Evolutionary conservation across 92 coral and sea anemone species (phyloP).

Genomic region (Parazoanthus swiftii): DNA sequence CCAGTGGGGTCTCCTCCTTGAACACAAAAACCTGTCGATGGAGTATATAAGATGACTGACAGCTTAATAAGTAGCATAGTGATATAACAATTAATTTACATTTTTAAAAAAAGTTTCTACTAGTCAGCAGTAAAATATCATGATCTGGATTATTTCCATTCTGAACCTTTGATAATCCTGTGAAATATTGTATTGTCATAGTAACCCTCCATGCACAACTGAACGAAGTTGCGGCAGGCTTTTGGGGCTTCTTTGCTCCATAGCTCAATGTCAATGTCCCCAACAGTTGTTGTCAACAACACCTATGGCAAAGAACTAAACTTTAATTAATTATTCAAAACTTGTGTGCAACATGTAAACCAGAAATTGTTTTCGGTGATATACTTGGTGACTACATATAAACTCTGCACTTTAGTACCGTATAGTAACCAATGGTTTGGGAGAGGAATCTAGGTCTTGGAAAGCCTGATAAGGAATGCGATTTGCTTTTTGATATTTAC

Average conservation of each 20-base stretch:
- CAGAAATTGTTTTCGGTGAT: no score
- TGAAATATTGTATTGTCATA: slow-evolving; percentile 96
- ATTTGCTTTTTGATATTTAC: no score
- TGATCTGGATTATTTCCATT: background rate
- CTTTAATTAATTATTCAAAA: no score
- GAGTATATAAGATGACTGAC: background rate
- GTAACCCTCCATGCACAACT: slow-evolving; percentile 91
- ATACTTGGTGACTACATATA: no score
- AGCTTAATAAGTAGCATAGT: background rate
- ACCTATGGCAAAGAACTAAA: slow-evolving; percentile 50
- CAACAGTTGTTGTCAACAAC: slow-evolving; percentile 75
- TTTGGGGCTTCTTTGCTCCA: slow-evolving; percentile 98
- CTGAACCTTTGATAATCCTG: slow-evolving; percentile 89
- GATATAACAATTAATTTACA: background rate
- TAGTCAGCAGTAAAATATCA: slow-evolving; percentile 5
- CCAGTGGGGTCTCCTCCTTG: slow-evolving; percentile 99
- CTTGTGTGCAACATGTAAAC: no score
- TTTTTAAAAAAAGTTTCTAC: background rate
- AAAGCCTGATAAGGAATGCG: no score
- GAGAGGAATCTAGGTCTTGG: no score
- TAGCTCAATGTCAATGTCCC: slow-evolving; percentile 94
- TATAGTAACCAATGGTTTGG: no score
- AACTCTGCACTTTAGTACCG: no score
- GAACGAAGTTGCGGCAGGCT: slow-evolving; percentile 94
- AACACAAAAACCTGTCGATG: slow-evolving; percentile 76